A percentile compares a stretch with the other conserved stretches of the same genome.
phyloP scores from a whole-genome alignment of 2,888 invertebrate genomes.

The Dusona sp. region DNA sequence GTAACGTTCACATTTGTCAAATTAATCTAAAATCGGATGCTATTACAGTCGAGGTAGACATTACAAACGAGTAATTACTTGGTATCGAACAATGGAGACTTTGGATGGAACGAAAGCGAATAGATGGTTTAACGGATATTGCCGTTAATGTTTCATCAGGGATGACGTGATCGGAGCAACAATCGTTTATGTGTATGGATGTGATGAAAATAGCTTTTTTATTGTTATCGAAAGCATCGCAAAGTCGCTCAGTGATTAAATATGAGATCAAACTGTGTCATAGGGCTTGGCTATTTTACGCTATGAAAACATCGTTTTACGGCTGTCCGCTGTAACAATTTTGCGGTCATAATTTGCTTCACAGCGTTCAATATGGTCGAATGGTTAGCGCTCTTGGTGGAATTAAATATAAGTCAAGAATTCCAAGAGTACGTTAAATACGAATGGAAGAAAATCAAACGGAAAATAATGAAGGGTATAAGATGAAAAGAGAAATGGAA shows the following conservation, averaged over 20 bases:
- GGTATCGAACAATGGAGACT: too few species aligned
- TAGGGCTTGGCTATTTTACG: background rate
- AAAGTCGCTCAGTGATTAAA: background rate
- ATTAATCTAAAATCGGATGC: too few species aligned
- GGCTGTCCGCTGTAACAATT: background rate
- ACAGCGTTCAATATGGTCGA: background rate
- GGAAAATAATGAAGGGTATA: background rate
- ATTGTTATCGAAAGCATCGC: background rate
- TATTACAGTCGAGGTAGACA: too few species aligned
- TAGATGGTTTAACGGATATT: background rate
- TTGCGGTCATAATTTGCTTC: background rate
- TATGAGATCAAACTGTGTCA: background rate
- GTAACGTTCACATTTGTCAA: too few species aligned
- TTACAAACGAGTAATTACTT: too few species aligned
- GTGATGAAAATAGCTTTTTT: background rate
- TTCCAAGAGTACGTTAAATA: background rate
- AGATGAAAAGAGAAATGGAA: slow-evolving; percentile 1
- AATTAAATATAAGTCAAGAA: background rate
- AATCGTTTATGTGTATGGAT: background rate
- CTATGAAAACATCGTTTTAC: slow-evolving; percentile 1
- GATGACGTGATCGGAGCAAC: too few species aligned
- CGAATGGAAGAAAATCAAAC: background rate
- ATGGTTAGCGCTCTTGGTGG: background rate
- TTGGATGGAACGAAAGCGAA: background rate
- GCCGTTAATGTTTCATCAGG: too few species aligned